These are phyloP conservation scores for Aphrocallistes beatrix DNA, from an alignment of 37 sponge, comb jelly and placozoan species.

Conservation along the genomic window DNA sequence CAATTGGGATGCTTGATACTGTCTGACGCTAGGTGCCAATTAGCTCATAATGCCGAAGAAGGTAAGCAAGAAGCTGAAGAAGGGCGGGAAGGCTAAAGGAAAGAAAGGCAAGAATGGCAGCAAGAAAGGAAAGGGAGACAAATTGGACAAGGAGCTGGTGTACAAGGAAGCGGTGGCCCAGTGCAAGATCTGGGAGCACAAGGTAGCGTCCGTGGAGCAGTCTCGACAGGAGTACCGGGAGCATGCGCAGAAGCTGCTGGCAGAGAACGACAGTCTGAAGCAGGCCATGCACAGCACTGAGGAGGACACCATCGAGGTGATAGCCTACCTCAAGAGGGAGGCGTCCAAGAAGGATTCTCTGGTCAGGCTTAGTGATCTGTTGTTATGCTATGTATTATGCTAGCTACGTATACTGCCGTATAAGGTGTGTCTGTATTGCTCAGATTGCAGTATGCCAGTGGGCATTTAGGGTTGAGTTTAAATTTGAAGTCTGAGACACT, in stretches of 20 bases:
- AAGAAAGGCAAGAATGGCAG: slow-evolving; percentile 28
- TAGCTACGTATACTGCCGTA: too few species aligned
- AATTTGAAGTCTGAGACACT: too few species aligned
- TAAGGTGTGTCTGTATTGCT: too few species aligned
- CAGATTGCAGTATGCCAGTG: too few species aligned
- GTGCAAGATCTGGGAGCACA: slow-evolving; percentile 67
- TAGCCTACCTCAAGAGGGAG: slow-evolving; percentile 74
- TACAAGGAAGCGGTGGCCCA: slow-evolving; percentile 50
- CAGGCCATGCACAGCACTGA: slow-evolving; percentile 69
- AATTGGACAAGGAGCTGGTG: slow-evolving; percentile 40
- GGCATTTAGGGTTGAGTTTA: too few species aligned
- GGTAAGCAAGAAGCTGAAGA: slow-evolving; percentile 32
- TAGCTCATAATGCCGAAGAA: slow-evolving; percentile 35
- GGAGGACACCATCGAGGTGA: slow-evolving; percentile 87
- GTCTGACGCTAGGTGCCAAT: too few species aligned
- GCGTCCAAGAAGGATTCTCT: slow-evolving; percentile 46
- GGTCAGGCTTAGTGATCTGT: neutral
- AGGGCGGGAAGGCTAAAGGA: slow-evolving; percentile 23
- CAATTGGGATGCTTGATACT: too few species aligned
- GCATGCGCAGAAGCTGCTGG: slow-evolving; percentile 45
- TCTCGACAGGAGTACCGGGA: slow-evolving; percentile 62
- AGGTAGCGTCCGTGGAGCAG: slow-evolving; percentile 51
- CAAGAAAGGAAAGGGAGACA: slow-evolving; percentile 33
- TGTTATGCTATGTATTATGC: too few species aligned
- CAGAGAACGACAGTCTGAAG: slow-evolving; percentile 70